Evolutionary conservation across 1,140 invertebrate genomes (phyloP), one percentile per base, ranked within the genome.

Genomic region (Philaenus spumarius): DNA sequence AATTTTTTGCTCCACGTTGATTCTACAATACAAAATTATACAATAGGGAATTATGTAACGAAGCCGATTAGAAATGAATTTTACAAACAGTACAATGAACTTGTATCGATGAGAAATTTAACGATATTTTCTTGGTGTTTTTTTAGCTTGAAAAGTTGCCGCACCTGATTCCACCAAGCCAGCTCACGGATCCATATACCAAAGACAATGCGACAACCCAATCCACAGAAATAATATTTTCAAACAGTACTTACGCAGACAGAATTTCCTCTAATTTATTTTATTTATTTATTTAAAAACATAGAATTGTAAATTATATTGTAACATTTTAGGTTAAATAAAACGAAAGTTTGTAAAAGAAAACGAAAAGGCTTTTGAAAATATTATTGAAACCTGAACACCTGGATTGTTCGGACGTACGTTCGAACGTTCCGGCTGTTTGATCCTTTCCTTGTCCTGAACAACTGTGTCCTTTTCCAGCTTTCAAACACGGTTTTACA

Each of bases 371-470:
- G 55, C 48, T 42, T 57, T 57, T 57, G 55, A 57, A 57, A 57
- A 57, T 57, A 57, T 57, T 57, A 57, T 57, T 57, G 55, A 57
- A 22, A 47, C 55, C 55, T 57, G 9, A 30, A 30, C 26, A 30
- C 26, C 3, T 4, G 26, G 26, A 9, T 30, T 30, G 26, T 3
- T 30, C 26, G 9, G 3, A 30, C 26, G 9, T 30, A 4, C 26
- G 3, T 54, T 35, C 73, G 23, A 71, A 72, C 24, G 26, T 30
- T 30, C 9, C 9, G 26, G 9, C 26, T 30, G n/a, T n/a, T n/a
- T n/a, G n/a, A n/a, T n/a, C n/a, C n/a, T n/a, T n/a, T n/a, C n/a
- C n/a, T n/a, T n/a, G n/a, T n/a, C n/a, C n/a, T n/a, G n/a, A n/a
- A n/a, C n/a, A n/a, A n/a, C n/a, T n/a, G n/a, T n/a, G n/a, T n/a